A percentile compares a stretch with the other conserved stretches of the same genome.
phyloP scores from a whole-genome alignment of 2,113 vertebrate genomes.

The Oryzias melastigma region DNA sequence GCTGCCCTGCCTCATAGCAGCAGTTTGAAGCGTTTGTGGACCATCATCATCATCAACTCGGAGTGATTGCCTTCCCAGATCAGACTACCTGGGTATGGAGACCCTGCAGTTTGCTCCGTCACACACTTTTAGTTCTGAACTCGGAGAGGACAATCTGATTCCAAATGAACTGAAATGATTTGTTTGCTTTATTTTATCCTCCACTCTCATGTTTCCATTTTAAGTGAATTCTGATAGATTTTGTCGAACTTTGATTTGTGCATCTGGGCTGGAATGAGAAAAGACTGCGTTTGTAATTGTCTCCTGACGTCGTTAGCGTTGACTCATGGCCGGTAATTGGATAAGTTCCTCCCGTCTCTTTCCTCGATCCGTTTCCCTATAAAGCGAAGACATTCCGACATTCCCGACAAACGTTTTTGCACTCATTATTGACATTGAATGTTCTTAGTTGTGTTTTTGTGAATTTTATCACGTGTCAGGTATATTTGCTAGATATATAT shows the following conservation, averaged over 20 bases:
- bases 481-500: slow-evolving; percentile 59
- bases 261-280: slow-evolving; percentile 71
- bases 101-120: slow-evolving; percentile 31
- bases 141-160: slow-evolving; percentile 56
- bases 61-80: slow-evolving; percentile 11
- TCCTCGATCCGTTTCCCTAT: slow-evolving; percentile 60
- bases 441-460: slow-evolving; percentile 25
- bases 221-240: slow-evolving; percentile 75
- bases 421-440: slow-evolving; percentile 58
- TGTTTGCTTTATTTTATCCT: slow-evolving; percentile 32
- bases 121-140: slow-evolving; percentile 32
- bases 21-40: slow-evolving; percentile 13
- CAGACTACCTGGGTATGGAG: slow-evolving; percentile 19
- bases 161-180: slow-evolving; percentile 40
- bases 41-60: slow-evolving; percentile 1
- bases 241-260: slow-evolving; percentile 76
- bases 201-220: slow-evolving; percentile 64
- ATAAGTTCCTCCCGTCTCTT: slow-evolving; percentile 67
- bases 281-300: slow-evolving; percentile 74
- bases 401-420: slow-evolving; percentile 69
- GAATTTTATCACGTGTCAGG: slow-evolving; percentile 40
- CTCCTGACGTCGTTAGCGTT: slow-evolving; percentile 69
- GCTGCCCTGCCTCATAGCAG: slow-evolving; percentile 22
- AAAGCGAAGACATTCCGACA: slow-evolving; percentile 68
- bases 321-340: slow-evolving; percentile 71